Evolutionary conservation across 1,140 invertebrate species (phyloP).

Genomic region (Pararge aegeria): DNA sequence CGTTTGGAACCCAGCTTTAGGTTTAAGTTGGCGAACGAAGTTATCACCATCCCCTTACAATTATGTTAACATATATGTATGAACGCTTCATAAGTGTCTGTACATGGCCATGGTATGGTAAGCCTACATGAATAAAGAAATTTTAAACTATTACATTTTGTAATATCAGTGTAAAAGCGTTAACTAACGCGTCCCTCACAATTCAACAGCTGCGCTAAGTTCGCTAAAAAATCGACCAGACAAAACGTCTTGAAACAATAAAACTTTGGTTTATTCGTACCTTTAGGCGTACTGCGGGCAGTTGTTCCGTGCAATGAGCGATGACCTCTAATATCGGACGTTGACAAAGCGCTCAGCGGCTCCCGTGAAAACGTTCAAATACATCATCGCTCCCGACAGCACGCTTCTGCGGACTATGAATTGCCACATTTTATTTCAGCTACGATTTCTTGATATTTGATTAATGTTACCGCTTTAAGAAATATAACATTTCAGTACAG

Average conservation of each 20-base stretch:
- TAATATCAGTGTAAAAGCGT: no score
- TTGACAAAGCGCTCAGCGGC: conserved; percentile 73
- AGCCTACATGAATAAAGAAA: no score
- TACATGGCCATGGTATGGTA: no score
- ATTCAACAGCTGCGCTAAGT: no score
- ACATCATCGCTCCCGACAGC: conserved; percentile 71
- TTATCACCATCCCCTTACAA: no score
- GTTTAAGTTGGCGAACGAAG: no score
- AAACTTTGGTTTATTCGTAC: background rate
- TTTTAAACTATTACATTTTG: no score
- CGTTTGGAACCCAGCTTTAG: no score
- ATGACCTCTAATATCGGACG: conserved; percentile 71
- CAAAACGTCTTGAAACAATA: background rate
- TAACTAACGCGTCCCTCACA: no score
- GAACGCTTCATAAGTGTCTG: no score
- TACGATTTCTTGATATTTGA: conserved; percentile 65
- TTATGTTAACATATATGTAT: no score
- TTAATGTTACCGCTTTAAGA: conserved; percentile 47
- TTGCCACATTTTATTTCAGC: conserved; percentile 76
- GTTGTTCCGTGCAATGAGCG: conserved; percentile 51
- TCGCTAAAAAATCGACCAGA: background rate
- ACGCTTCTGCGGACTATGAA: conserved; percentile 63
- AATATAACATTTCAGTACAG: background rate
- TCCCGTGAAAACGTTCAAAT: conserved; percentile 76
- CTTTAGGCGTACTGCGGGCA: conserved; percentile 12